A percentile compares a stretch with the other conserved stretches of the same genome.
Evolutionary conservation across 2,888 invertebrate species (phyloP).

Genomic region (Leptinotarsa peninsularis): DNA sequence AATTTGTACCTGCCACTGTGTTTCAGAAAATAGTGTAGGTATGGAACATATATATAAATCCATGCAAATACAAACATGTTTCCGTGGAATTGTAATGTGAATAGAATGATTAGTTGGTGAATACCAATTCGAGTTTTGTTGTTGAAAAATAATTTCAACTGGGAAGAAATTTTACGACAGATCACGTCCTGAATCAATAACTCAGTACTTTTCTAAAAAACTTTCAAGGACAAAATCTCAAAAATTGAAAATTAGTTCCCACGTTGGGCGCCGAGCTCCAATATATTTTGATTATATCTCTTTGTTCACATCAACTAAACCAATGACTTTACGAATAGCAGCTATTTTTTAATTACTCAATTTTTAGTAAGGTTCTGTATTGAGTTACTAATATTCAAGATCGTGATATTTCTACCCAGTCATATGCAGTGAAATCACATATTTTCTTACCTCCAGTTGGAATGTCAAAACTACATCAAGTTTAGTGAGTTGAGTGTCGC

Average conservation of each 20-base stretch:
- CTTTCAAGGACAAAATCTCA: not conserved
- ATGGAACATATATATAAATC: not conserved
- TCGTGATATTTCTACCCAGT: conserved; percentile 10
- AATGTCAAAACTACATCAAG: conserved; percentile 98
- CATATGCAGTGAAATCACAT: not conserved
- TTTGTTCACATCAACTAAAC: too few species aligned
- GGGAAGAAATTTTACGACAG: not conserved
- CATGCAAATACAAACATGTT: conserved; percentile 15
- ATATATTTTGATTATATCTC: too few species aligned
- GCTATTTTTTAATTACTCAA: too few species aligned
- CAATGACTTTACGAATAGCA: too few species aligned
- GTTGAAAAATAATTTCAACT: conserved; percentile 4
- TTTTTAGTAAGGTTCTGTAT: too few species aligned
- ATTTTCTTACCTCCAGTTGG: conserved; percentile 83
- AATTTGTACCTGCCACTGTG: conserved; percentile 13
- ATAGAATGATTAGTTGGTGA: not conserved
- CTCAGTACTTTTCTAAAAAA: not conserved
- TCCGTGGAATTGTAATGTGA: conserved; percentile 1
- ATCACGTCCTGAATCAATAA: not conserved
- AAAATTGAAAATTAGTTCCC: not conserved
- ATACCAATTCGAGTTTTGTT: not conserved
- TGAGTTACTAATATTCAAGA: not conserved
- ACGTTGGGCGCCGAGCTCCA: too few species aligned
- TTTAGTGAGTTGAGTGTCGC: conserved; percentile 95
- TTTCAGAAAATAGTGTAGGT: not conserved